Base-by-base conservation (phyloP, 2,888 invertebrate species). In the Leucoptera coffeella region DNA sequence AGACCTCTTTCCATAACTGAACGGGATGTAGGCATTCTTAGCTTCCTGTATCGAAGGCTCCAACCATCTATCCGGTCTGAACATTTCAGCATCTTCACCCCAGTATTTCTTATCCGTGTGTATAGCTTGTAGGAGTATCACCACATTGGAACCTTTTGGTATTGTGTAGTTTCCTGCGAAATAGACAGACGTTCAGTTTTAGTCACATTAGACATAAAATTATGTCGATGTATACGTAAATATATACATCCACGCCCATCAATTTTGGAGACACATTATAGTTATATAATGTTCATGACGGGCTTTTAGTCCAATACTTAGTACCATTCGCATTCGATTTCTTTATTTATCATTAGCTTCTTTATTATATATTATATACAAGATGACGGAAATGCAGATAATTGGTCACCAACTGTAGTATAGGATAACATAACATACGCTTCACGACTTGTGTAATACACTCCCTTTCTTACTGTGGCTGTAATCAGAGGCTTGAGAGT, bases 61-160 rank as follows among this genome's bases (percentile, higher is more conserved):
- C 26, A 29, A 15, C 29, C 29, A 29, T 9, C 29, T 23, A 8
- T 29, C 29, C 1, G 29, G 29, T 4, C 17, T 2, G 19, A 29
- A 29, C 13, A 11, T 13, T 3, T 19, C 9, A 5, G 26, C 22
- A 23, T 29, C 26, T 8, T 3, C 15, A 2, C 29, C 29, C 29
- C 29, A 29, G 15, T 11, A n/a, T n/a, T n/a, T 14, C 22, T 22
- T 14, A 11, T 22, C 9, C 4, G 17, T 14, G 12, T 26, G 22
- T 14, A 29, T 25, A 3, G 22, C 22, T 13, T 14, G 11, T 9
- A 26, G 4, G 2, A 8, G 12, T 2, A 29, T 12, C 8, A 8
- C 19, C 3, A 14, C 13, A 2, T 11, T 14, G 5, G 26, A 22
- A 5, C 26, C 26, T n/a, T 22, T 19, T 3, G 26, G 26, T 15